These are phyloP conservation scores for Choloepus didactylus DNA, from an alignment of 2,797 vertebrate species.

Conservation along the genomic window DNA sequence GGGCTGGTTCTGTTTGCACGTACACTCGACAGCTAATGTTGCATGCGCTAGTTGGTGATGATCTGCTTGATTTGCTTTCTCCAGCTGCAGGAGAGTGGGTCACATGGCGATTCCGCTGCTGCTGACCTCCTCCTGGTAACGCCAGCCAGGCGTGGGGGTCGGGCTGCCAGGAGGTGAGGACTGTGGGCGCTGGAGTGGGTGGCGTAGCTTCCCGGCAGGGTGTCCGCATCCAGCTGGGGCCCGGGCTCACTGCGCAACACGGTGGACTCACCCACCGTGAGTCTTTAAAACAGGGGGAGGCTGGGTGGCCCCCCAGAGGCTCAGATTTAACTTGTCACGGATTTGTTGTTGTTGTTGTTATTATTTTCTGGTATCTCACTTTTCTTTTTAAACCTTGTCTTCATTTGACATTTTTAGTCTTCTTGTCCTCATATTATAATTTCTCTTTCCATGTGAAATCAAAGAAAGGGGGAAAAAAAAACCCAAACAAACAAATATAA, in stretches of 20 bases:
- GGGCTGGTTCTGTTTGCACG: neutral
- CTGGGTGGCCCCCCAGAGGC: neutral
- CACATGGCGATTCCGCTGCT: rapidly evolving
- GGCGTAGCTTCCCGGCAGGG: rapidly evolving
- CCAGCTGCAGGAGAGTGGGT: rapidly evolving
- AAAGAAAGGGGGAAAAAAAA: too few species aligned
- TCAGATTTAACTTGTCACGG: neutral
- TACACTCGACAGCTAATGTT: neutral
- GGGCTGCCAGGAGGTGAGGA: rapidly evolving
- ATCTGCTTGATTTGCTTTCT: neutral
- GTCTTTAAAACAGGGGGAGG: too few species aligned
- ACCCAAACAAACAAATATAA: too few species aligned
- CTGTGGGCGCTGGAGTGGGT: too few species aligned
- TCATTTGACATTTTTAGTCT: too few species aligned
- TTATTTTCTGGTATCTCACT: too few species aligned
- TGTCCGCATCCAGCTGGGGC: rapidly evolving
- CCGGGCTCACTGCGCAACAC: neutral
- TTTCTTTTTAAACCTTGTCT: too few species aligned
- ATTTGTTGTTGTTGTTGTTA: too few species aligned
- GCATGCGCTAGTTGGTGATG: rapidly evolving
- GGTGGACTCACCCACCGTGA: neutral
- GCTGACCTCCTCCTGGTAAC: too few species aligned
- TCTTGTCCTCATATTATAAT: too few species aligned
- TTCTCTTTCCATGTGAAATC: too few species aligned
- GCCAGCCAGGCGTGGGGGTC: neutral